Percentiles rank a stretch among this genome's conserved stretches.
Conservation (phyloP, 2,797 vertebrate species). For the Anabacerthia variegaticeps region DNA sequence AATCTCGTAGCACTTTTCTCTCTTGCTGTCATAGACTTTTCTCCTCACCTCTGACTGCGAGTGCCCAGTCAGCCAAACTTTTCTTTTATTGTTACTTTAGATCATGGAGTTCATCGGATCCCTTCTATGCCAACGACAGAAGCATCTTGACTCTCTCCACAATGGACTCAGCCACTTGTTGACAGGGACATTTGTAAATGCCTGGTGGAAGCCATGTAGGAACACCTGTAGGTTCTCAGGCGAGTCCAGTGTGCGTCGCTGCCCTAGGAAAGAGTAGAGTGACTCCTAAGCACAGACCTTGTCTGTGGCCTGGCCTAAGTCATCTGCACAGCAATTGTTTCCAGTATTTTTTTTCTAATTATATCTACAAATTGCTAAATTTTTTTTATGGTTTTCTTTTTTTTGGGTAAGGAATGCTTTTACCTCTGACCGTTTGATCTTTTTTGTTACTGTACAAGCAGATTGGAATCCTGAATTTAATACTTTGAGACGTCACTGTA, state of each 20-base stretch:
- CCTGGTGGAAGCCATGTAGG: constrained; percentile 81
- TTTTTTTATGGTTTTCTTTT: neutral
- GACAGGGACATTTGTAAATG: constrained; percentile 66
- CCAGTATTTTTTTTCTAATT: neutral
- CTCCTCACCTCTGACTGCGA: constrained; percentile 17
- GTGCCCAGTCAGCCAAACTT: constrained; percentile 76
- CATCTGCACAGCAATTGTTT: neutral
- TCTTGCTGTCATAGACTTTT: neutral
- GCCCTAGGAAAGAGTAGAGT: neutral
- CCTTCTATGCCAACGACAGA: constrained; percentile 91
- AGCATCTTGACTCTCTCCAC: constrained; percentile 96
- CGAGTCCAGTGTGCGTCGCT: constrained; percentile 8
- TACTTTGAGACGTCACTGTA: neutral
- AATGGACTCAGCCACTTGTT: constrained; percentile 81
- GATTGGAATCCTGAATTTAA: neutral
- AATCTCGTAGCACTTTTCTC: neutral
- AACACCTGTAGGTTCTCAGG: constrained; percentile 1
- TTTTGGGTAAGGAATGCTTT: neutral
- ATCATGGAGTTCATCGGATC: constrained; percentile 92
- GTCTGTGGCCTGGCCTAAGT: neutral
- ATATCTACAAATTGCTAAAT: neutral
- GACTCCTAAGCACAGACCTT: neutral
- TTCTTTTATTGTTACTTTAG: constrained; percentile 90
- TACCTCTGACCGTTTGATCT: neutral
- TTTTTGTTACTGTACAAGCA: neutral